These are phyloP conservation scores for Oscheius myriophilus DNA, from an alignment of 2,888 invertebrate species.

Conservation along the genomic window DNA sequence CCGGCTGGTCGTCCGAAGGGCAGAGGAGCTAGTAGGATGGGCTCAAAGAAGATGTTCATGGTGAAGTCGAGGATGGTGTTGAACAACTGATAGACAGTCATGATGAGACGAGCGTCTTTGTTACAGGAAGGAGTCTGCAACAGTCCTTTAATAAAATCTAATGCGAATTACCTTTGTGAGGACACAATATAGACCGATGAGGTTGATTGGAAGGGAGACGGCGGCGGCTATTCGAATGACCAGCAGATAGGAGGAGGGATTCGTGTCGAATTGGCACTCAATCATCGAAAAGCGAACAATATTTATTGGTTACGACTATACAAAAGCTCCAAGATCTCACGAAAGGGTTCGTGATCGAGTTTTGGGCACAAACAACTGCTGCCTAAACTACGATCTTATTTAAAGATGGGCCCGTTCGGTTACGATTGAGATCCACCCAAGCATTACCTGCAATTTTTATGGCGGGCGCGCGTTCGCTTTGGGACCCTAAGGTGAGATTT, in stretches of 20 bases:
- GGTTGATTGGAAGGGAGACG: constrained; percentile 19
- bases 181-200: constrained; percentile 26
- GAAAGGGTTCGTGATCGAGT: no score
- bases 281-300: constrained; percentile 14
- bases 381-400: no score
- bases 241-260: constrained; percentile 11
- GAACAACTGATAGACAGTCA: constrained; percentile 18
- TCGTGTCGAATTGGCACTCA: constrained; percentile 9
- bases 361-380: no score
- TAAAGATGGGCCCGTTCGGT: no score
- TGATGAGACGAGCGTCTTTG: constrained; percentile 6
- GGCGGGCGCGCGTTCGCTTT: no score
- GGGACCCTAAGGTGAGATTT: no score
- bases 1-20: constrained; percentile 12
- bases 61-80: constrained; percentile 5
- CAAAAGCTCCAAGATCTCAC: no score
- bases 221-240: constrained; percentile 17
- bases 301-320: no score
- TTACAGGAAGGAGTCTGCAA: constrained; percentile 25
- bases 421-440: no score
- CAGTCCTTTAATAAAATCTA: neutral
- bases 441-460: no score
- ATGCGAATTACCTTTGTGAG: constrained; percentile 9
- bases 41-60: constrained; percentile 14
- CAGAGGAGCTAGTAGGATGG: constrained; percentile 20